A percentile compares a stretch with the other conserved stretches of the same genome.
Conservation (phyloP, 2,888 invertebrate genomes). For the Lacanobia oleracea region DNA sequence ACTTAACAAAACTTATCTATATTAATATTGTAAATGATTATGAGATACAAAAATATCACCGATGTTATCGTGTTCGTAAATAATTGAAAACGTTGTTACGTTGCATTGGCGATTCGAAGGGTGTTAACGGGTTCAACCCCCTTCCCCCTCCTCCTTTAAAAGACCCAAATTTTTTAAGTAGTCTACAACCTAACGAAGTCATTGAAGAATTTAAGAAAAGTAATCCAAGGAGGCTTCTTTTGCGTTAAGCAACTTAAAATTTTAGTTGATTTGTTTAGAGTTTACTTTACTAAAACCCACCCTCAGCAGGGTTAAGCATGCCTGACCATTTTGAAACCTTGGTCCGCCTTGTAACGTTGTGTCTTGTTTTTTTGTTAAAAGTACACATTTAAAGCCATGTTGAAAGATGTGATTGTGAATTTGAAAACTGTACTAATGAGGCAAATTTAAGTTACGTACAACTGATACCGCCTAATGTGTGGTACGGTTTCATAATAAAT, state of each 20-base stretch:
- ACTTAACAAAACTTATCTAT: slow-evolving; percentile 25
- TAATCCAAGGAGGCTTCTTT: no score
- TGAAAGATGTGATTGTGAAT: not conserved
- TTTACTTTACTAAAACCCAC: no score
- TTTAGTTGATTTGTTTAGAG: no score
- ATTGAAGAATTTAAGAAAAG: no score
- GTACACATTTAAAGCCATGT: not conserved
- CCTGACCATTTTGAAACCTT: no score
- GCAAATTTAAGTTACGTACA: not conserved
- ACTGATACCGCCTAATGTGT: not conserved
- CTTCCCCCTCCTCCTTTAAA: no score
- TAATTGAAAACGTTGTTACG: slow-evolving; percentile 9
- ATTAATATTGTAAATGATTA: slow-evolving; percentile 32
- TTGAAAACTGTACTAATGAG: not conserved
- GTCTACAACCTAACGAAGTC: no score
- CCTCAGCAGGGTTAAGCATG: no score
- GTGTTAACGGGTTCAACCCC: no score
- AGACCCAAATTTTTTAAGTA: no score
- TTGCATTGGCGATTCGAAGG: no score
- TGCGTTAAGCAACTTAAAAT: no score
- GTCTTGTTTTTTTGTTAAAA: slow-evolving; percentile 11
- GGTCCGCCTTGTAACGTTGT: not conserved
- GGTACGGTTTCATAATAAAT: not conserved
- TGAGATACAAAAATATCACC: slow-evolving; percentile 47
- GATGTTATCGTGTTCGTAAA: slow-evolving; percentile 32